phyloP scores from a whole-genome alignment of 1,140 invertebrate species.

The Whitmania pigra region DNA sequence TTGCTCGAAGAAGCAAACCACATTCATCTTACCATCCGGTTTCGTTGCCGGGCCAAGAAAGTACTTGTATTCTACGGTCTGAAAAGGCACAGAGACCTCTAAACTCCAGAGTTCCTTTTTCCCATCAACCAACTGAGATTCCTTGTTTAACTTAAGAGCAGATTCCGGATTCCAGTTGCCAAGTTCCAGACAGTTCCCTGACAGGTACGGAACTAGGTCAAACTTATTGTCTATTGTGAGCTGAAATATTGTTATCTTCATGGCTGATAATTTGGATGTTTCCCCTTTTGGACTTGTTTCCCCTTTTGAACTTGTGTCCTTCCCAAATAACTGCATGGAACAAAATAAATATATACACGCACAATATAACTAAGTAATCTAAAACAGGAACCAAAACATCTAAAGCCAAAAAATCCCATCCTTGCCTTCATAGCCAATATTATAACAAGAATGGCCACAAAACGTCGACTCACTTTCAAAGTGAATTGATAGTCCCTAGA shows the following conservation, averaged over 20 bases:
- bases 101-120: slow-evolving; percentile 1
- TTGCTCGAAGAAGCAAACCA: neutral
- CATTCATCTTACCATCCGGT: neutral
- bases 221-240: neutral
- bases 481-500: no score
- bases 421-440: no score
- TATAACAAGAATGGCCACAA: no score
- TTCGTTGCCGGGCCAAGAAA: neutral
- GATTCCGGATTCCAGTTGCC: slow-evolving; percentile 11
- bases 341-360: no score
- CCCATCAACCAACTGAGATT: neutral
- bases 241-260: slow-evolving; percentile 2
- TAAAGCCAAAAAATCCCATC: no score
- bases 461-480: no score
- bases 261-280: neutral
- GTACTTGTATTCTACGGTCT: neutral
- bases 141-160: neutral
- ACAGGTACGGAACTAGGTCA: neutral
- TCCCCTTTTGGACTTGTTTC: slow-evolving; percentile 5
- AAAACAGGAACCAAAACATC: no score
- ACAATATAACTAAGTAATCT: no score
- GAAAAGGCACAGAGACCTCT: neutral
- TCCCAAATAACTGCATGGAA: neutral
- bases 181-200: slow-evolving; percentile 1
- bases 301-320: neutral